Evolutionary conservation across 2,888 invertebrate genomes (phyloP).

Genomic region (Sipha maydis): DNA sequence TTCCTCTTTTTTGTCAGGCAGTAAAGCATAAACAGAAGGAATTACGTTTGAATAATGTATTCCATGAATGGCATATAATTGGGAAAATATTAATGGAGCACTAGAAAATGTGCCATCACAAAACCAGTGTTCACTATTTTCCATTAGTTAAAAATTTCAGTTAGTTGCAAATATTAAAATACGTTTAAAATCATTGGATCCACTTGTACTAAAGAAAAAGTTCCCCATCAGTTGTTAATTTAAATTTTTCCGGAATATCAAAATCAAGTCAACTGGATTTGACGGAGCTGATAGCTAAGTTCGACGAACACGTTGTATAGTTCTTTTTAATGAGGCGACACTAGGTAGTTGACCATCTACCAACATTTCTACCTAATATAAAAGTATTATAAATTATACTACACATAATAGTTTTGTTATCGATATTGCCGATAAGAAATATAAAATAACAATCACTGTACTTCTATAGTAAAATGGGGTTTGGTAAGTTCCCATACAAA

Average conservation of each 20-base stretch:
- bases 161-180: slow-evolving; percentile 26
- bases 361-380: slow-evolving; percentile 6
- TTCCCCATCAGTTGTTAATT: not conserved
- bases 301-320: slow-evolving; percentile 5
- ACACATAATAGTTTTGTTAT: no score
- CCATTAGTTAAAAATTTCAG: not conserved
- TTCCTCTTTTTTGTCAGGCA: slow-evolving; percentile 2
- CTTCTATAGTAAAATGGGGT: no score
- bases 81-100: slow-evolving; percentile 8
- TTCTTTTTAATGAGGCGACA: not conserved
- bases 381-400: not conserved
- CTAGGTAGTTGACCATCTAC: not conserved
- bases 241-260: not conserved
- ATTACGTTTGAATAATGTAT: slow-evolving; percentile 25
- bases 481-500: no score
- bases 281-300: not conserved
- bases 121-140: slow-evolving; percentile 20
- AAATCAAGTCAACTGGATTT: not conserved
- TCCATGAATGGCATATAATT: not conserved
- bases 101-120: slow-evolving; percentile 16
- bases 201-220: not conserved
- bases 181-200: not conserved
- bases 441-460: no score
- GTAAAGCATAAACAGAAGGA: slow-evolving; percentile 9
- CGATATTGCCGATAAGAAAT: no score